Percentiles rank a stretch among this genome's conserved stretches.
Conservation (phyloP, 2,797 vertebrate genomes). For the Lerista edwardsae region DNA sequence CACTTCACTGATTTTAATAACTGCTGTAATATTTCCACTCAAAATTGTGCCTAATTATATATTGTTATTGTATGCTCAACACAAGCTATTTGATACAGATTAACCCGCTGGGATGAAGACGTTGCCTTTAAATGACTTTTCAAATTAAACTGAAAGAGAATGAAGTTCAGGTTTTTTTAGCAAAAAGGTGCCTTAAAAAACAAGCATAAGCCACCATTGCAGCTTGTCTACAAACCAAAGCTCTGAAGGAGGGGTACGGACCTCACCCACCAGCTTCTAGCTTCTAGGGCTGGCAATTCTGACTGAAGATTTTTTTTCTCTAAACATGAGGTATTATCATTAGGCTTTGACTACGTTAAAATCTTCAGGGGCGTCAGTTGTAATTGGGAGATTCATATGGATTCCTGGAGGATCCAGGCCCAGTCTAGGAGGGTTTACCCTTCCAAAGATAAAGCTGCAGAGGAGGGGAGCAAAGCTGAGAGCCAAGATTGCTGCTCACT, state of each 20-base stretch:
- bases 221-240: neutral
- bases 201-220: neutral
- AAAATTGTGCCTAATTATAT: constrained; percentile 34
- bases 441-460: neutral
- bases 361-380: too few species aligned
- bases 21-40: constrained; percentile 19
- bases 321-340: too few species aligned
- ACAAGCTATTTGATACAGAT: constrained; percentile 30
- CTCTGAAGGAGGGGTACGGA: neutral
- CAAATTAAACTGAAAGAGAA: constrained; percentile 10
- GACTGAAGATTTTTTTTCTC: too few species aligned
- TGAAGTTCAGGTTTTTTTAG: neutral
- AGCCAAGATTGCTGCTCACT: neutral
- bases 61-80: constrained; percentile 9
- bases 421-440: neutral
- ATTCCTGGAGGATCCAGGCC: too few species aligned
- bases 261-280: neutral
- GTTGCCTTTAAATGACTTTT: constrained; percentile 5
- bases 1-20: constrained; percentile 41
- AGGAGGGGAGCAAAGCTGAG: neutral
- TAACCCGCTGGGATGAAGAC: constrained; percentile 14
- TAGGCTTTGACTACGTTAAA: too few species aligned
- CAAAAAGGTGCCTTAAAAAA: neutral
- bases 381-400: too few species aligned
- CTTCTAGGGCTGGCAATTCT: neutral